Evolutionary conservation across 2,888 invertebrate genomes (phyloP), one percentile per base, ranked within the genome.

Genomic region (Anodontia alba): DNA sequence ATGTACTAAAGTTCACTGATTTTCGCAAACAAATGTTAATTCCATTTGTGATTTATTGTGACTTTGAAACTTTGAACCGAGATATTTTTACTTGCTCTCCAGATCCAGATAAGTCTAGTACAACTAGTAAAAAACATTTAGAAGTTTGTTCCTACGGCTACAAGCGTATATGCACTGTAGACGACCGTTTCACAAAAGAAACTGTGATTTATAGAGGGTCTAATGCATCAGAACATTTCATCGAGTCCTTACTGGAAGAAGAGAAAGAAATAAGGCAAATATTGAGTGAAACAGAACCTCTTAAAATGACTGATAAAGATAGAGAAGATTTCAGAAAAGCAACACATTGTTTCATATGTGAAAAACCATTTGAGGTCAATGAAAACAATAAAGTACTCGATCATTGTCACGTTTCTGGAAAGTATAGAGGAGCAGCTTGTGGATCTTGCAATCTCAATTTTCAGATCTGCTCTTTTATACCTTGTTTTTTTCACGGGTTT

Each of bases 41-140:
- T 20, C 78, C 80, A 20, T 84, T 81, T 33, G 73, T 70, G 10
- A 81, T 84, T 23, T 81, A 77, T 36, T 78, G 74, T 20, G 82
- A 85, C 33, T 81, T 86, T 42, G 83, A 83, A 43, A 77, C 78
- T 5, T 72, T 76, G 10, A 74, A 73, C n/a, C 43, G 1, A 26
- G 74, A 75, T 46, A 31, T 81, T 15, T 51, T 74, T 17, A 26
- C 70, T 7, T 76, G 80, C 68, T 26, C 33, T 12, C 73, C 33
- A 12, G 8, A 5, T 17, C 17, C 62, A 17, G 20, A 26, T 49
- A 46, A n/a, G 38, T 66, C 23, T 46, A 23, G 23, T n/a, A 67
- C 46, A 31, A 67, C 62, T 17, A 31, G 12, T 33, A 78, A 76
- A 0, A 70, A 20, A 20, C 54, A 68, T 33, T 36, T 81, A n/a